These are phyloP conservation scores for Drosophila tropicalis DNA, from an alignment of 1,140 invertebrate genomes.

Conservation along the genomic window DNA sequence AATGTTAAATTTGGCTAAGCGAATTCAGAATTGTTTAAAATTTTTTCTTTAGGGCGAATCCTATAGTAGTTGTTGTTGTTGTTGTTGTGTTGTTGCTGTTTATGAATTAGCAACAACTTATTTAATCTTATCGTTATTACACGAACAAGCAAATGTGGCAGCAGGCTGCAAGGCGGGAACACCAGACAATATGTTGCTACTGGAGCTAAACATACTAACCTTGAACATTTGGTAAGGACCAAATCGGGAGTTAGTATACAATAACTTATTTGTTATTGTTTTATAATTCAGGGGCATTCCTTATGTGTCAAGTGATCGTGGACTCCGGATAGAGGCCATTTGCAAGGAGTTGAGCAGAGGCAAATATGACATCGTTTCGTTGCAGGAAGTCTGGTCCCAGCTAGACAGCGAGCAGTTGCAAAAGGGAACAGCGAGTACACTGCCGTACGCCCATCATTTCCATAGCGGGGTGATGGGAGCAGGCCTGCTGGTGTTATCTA, in stretches of 20 bases:
- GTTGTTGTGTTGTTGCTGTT: not conserved
- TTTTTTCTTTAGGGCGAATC: not conserved
- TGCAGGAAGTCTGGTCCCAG: slow-evolving; percentile 95
- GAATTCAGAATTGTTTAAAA: too few relatives aligned
- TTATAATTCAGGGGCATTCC: slow-evolving; percentile 90
- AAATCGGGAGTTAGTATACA: slow-evolving; percentile 15
- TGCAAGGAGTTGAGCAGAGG: slow-evolving; percentile 88
- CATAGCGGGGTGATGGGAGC: slow-evolving; percentile 97
- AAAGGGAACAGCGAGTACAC: slow-evolving; percentile 85
- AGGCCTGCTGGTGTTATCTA: slow-evolving; percentile 95
- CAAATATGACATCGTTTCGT: slow-evolving; percentile 93
- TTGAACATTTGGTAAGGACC: slow-evolving; percentile 76
- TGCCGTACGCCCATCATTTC: slow-evolving; percentile 96
- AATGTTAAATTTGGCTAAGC: too few relatives aligned
- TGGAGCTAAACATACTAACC: slow-evolving; percentile 80
- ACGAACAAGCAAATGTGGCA: slow-evolving; percentile 40
- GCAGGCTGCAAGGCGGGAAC: not conserved
- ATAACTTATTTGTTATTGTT: slow-evolving; percentile 40
- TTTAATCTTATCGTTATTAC: slow-evolving; percentile 17
- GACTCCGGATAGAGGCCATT: slow-evolving; percentile 91
- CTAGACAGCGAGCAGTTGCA: slow-evolving; percentile 89
- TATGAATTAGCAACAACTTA: slow-evolving; percentile 5
- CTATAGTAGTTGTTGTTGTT: not conserved
- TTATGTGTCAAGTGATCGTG: slow-evolving; percentile 90
- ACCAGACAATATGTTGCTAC: slow-evolving; percentile 59